Percentiles rank a stretch among this genome's conserved stretches.
Evolutionary conservation across 2,888 invertebrate species (phyloP).

Genomic region (Pogonocherus hispidulus): DNA sequence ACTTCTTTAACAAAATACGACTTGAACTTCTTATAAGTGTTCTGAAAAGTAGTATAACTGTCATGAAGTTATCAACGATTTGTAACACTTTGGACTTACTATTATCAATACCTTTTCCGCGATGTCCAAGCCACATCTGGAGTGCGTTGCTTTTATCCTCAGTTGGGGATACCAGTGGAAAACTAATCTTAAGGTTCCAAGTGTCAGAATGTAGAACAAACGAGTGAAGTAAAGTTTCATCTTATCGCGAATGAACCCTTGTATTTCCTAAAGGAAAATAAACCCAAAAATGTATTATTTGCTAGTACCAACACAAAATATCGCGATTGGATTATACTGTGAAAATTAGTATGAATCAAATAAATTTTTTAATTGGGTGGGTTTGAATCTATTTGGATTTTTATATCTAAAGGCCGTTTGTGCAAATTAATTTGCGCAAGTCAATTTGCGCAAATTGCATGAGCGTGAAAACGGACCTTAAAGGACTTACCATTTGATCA

Average conservation of each 20-base stretch:
- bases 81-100: slow-evolving; percentile 67
- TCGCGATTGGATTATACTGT: too few relatives aligned
- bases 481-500: slow-evolving; percentile 61
- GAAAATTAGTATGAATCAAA: too few relatives aligned
- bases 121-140: slow-evolving; percentile 76
- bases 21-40: slow-evolving; percentile 82
- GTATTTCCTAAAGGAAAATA: slow-evolving; percentile 71
- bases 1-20: slow-evolving; percentile 77
- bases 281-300: slow-evolving; percentile 18
- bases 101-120: slow-evolving; percentile 85
- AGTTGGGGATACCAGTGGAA: slow-evolving; percentile 92
- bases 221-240: slow-evolving; percentile 70
- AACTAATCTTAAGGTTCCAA: slow-evolving; percentile 84
- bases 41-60: slow-evolving; percentile 69
- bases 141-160: slow-evolving; percentile 81
- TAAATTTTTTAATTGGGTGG: too few relatives aligned
- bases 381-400: too few relatives aligned
- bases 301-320: too few relatives aligned
- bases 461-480: not conserved
- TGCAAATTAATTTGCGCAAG: too few relatives aligned
- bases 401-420: too few relatives aligned
- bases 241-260: slow-evolving; percentile 75
- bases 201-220: slow-evolving; percentile 76
- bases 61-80: not conserved
- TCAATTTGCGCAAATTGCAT: too few relatives aligned